Evolutionary conservation across 2,113 vertebrate species (phyloP).

Genomic region (Pomatorhinus ruficollis): DNA sequence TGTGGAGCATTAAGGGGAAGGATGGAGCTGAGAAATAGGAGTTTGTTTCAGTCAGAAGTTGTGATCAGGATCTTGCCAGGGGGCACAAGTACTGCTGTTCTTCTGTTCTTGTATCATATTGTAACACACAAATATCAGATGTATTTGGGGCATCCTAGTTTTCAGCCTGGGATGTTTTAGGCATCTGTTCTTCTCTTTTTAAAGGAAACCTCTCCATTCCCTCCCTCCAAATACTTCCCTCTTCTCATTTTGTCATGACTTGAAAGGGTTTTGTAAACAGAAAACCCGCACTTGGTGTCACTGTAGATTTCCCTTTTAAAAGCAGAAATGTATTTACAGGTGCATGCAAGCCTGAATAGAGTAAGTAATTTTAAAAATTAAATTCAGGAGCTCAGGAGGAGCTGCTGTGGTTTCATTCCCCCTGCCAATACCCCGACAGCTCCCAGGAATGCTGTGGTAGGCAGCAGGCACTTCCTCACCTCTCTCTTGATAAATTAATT

Average conservation of each 20-base stretch:
- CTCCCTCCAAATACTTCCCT: neutral
- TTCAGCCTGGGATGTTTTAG: neutral
- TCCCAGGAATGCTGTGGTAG: neutral
- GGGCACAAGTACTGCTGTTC: neutral
- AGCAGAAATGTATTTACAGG: neutral
- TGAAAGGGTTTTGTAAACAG: neutral
- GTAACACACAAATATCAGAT: neutral
- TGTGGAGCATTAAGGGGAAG: neutral
- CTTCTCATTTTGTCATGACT: neutral
- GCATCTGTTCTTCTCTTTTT: neutral
- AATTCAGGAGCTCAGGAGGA: neutral
- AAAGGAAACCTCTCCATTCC: neutral
- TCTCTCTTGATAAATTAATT: conserved; percentile 8
- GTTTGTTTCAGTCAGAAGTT: neutral
- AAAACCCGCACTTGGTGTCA: neutral
- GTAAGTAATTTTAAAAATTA: neutral
- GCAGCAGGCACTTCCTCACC: conserved; percentile 5
- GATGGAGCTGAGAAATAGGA: neutral
- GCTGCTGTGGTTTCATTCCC: neutral
- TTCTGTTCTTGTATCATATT: neutral
- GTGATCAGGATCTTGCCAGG: neutral
- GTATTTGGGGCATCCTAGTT: neutral
- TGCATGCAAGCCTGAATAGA: neutral
- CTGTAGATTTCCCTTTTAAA: neutral
- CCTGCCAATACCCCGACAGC: neutral